A percentile compares a stretch with the other conserved stretches of the same genome.
These are phyloP conservation scores for Meta bourneti DNA, from an alignment of 2,888 invertebrate genomes.

Conservation along the genomic window DNA sequence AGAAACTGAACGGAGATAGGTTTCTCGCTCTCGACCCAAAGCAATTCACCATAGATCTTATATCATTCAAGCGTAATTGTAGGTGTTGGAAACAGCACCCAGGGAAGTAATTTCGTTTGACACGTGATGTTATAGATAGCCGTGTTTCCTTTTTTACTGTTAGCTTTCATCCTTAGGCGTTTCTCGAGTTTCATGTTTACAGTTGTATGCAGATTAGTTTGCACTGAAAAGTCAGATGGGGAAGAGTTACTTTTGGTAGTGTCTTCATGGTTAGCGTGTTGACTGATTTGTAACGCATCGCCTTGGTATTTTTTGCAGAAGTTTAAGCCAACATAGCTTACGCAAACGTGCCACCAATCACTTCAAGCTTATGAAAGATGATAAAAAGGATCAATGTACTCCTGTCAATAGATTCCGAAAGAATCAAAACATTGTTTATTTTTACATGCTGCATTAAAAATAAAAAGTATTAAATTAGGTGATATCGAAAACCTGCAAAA, in stretches of 20 bases:
- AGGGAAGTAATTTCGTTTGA: slow-evolving; percentile 41
- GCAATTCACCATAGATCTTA: slow-evolving; percentile 10
- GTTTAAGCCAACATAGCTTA: no score
- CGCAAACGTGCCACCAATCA: no score
- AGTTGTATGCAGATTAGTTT: background rate
- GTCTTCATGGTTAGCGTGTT: background rate
- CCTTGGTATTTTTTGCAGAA: no score
- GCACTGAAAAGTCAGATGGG: background rate
- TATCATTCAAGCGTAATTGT: slow-evolving; percentile 50
- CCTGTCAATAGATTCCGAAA: no score
- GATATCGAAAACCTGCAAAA: no score
- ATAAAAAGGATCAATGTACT: no score
- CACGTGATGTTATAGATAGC: slow-evolving; percentile 53
- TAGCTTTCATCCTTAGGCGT: background rate
- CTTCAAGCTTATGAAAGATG: no score
- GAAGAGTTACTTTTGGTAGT: background rate
- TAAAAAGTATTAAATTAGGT: no score
- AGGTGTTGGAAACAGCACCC: slow-evolving; percentile 48
- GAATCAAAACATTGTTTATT: no score
- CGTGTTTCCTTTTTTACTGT: slow-evolving; percentile 5
- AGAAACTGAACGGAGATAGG: slow-evolving; percentile 19
- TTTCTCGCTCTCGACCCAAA: slow-evolving; percentile 5
- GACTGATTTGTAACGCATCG: background rate
- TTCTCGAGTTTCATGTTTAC: background rate
- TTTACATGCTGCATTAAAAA: no score